Conservation (phyloP, 1,140 invertebrate species). For the Zaprionus taronus region DNA sequence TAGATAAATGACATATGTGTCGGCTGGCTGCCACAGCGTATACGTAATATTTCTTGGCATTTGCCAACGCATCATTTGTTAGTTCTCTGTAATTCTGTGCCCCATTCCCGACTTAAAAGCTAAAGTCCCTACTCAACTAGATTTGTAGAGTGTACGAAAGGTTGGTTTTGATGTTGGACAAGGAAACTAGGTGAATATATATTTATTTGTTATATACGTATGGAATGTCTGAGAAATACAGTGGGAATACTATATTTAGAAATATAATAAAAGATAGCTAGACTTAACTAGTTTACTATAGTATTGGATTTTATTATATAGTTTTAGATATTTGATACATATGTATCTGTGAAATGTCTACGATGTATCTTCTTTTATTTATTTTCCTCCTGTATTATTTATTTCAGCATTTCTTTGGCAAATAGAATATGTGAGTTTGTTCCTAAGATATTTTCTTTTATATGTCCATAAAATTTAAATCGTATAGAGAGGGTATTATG, state of each 20-base stretch:
- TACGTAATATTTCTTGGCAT: conserved; percentile 57
- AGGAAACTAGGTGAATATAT: background rate
- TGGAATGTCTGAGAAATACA: background rate
- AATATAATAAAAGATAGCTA: no score
- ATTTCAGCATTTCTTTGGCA: no score
- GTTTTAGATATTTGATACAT: no score
- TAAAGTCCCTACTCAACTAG: background rate
- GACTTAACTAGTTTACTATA: no score
- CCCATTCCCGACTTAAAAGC: conserved; percentile 14
- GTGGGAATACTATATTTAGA: no score
- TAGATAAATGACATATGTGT: conserved; percentile 74
- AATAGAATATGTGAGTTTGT: no score
- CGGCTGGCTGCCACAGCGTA: conserved; percentile 29
- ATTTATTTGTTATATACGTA: background rate
- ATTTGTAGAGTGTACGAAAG: background rate
- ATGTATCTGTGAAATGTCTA: no score
- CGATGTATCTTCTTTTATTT: no score
- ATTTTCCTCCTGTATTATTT: no score
- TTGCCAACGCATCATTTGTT: conserved; percentile 67
- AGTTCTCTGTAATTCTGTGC: conserved; percentile 46
- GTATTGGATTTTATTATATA: no score
- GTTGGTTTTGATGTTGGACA: background rate
- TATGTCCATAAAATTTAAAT: no score
- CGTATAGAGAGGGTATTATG: background rate
- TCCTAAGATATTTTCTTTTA: no score